A percentile compares a stretch with the other conserved stretches of the same genome.
phyloP scores from a whole-genome alignment of 2,888 invertebrate species.

The Drosophila greeni region DNA sequence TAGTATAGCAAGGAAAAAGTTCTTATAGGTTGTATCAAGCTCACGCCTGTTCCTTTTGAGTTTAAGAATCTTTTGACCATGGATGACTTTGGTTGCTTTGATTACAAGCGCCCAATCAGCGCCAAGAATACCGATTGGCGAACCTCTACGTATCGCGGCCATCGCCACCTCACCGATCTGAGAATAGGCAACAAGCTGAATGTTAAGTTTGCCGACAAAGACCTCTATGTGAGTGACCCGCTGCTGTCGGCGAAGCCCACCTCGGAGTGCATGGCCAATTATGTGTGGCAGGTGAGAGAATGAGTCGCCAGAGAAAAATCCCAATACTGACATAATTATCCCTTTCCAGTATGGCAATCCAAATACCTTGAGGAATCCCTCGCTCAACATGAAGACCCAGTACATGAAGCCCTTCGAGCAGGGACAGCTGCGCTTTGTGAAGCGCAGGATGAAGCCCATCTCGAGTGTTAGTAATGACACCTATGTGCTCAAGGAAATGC shows the following conservation, averaged over 20 bases:
- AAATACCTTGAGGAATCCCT: constrained; percentile 63
- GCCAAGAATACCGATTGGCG: constrained; percentile 69
- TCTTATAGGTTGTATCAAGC: neutral
- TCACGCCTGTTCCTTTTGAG: neutral
- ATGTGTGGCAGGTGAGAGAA: constrained; percentile 66
- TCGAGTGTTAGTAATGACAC: constrained; percentile 66
- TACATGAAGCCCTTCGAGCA: constrained; percentile 73
- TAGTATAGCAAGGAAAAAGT: constrained; percentile 3
- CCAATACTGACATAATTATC: too few species aligned
- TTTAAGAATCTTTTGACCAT: constrained; percentile 37
- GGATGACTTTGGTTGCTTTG: constrained; percentile 70
- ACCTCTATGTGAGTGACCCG: constrained; percentile 61
- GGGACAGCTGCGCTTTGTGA: constrained; percentile 60
- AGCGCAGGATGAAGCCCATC: constrained; percentile 63
- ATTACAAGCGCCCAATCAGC: constrained; percentile 68
- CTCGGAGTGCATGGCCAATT: constrained; percentile 62
- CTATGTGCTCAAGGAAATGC: constrained; percentile 54
- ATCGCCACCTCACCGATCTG: constrained; percentile 66
- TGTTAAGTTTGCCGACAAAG: constrained; percentile 51
- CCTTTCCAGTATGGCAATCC: constrained; percentile 63
- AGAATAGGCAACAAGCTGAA: constrained; percentile 56
- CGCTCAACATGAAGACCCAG: constrained; percentile 59
- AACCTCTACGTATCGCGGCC: constrained; percentile 72
- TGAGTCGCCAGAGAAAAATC: too few species aligned
- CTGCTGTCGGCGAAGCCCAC: constrained; percentile 52